Conservation (phyloP, 2,888 invertebrate genomes). For the Sipunculus nudus region DNA sequence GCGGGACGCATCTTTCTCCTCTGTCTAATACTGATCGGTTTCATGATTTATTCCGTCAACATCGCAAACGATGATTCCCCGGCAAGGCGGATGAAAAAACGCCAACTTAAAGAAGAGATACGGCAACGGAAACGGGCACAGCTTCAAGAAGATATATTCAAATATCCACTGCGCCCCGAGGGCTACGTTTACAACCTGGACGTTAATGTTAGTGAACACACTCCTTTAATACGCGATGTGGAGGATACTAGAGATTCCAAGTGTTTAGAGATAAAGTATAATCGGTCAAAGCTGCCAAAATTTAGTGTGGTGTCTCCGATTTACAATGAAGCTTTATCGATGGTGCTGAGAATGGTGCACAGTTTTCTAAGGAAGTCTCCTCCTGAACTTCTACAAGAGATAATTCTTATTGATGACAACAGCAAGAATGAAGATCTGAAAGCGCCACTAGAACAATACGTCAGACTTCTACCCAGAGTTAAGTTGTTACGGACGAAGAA, state of each 20-base stretch:
- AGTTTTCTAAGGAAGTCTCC: constrained; percentile 41
- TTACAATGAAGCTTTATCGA: constrained; percentile 55
- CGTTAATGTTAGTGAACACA: constrained; percentile 38
- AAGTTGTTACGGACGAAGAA: constrained; percentile 33
- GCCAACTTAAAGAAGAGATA: constrained; percentile 10
- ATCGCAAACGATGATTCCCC: too few relatives aligned
- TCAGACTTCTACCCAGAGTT: constrained; percentile 20
- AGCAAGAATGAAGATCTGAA: constrained; percentile 37
- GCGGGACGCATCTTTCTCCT: too few relatives aligned
- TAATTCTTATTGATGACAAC: constrained; percentile 40
- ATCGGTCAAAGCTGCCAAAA: constrained; percentile 30
- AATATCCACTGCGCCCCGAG: constrained; percentile 31
- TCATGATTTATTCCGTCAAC: too few relatives aligned
- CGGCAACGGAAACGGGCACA: constrained; percentile 3
- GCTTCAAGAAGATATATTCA: constrained; percentile 30
- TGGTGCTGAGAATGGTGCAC: constrained; percentile 56
- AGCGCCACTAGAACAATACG: constrained; percentile 34
- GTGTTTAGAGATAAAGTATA: constrained; percentile 24
- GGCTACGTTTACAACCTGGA: constrained; percentile 45
- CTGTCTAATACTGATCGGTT: too few relatives aligned
- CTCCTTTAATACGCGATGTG: constrained; percentile 36
- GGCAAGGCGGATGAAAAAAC: too few relatives aligned
- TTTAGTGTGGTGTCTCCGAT: constrained; percentile 43
- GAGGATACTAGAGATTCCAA: constrained; percentile 31
- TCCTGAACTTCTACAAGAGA: constrained; percentile 35